Conservation (phyloP, 2,113 vertebrate species). For the Pitta sordida region DNA sequence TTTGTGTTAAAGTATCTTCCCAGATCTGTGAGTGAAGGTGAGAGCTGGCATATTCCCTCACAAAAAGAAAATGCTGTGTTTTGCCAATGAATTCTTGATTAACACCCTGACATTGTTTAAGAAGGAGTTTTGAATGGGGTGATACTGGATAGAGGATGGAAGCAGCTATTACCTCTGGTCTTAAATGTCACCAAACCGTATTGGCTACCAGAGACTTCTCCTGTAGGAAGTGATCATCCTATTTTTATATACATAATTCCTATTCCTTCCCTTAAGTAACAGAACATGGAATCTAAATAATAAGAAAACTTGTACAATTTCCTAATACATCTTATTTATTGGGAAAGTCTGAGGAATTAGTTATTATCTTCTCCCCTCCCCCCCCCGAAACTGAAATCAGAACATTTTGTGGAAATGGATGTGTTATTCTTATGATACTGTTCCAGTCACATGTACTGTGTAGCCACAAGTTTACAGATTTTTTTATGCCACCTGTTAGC, state of each 20-base stretch:
- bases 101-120: neutral
- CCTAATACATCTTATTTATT: neutral
- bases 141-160: neutral
- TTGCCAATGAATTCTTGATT: neutral
- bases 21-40: neutral
- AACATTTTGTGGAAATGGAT: neutral
- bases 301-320: neutral
- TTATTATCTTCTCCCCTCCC: too few species aligned
- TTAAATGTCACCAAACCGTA: neutral
- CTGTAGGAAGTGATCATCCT: neutral
- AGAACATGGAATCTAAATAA: neutral
- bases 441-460: neutral
- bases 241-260: neutral
- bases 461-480: neutral
- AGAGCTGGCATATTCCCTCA: neutral
- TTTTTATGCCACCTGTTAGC: neutral
- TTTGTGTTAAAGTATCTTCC: neutral
- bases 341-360: neutral
- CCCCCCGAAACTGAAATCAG: too few species aligned
- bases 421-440: neutral
- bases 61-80: neutral
- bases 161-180: neutral
- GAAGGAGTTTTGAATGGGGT: neutral
- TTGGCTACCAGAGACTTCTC: neutral
- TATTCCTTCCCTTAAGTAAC: neutral